Evolutionary conservation across 2,797 vertebrate genomes (phyloP).

Genomic region (Cyclura pinguis): DNA sequence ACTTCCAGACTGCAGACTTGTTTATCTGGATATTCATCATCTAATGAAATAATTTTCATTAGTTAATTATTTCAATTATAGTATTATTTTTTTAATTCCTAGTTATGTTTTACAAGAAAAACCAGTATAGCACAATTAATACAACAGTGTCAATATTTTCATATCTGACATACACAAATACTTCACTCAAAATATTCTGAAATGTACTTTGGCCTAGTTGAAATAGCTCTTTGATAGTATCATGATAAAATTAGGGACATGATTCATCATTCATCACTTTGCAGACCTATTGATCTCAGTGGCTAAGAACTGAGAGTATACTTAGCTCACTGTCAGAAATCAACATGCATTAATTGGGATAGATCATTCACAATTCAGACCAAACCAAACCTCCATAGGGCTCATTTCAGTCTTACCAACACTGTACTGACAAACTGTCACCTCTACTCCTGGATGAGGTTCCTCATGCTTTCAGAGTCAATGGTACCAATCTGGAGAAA

Average conservation of each 20-base stretch:
- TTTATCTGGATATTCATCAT: constrained; percentile 68
- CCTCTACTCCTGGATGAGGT: neutral
- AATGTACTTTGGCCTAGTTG: constrained; percentile 58
- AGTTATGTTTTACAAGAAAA: constrained; percentile 48
- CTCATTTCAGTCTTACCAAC: constrained; percentile 52
- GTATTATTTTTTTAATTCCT: constrained; percentile 17
- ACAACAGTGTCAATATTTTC: constrained; percentile 25
- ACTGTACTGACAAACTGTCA: constrained; percentile 22
- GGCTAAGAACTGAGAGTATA: neutral
- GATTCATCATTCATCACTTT: constrained; percentile 6
- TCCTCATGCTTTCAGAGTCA: neutral
- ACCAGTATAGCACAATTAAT: constrained; percentile 57
- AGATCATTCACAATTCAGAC: neutral
- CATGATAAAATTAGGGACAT: constrained; percentile 28
- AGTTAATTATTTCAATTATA: constrained; percentile 12
- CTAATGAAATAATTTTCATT: no score
- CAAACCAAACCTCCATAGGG: constrained; percentile 38
- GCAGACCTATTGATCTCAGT: constrained; percentile 17
- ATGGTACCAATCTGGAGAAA: neutral
- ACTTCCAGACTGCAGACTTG: constrained; percentile 61
- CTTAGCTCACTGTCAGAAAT: constrained; percentile 10
- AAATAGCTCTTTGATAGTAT: constrained; percentile 35
- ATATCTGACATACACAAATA: constrained; percentile 24
- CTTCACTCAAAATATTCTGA: constrained; percentile 47
- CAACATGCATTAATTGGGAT: neutral